Evolutionary conservation across 2,113 vertebrate genomes (phyloP), one percentile per base, ranked within the genome.

Genomic region (Ophthalmolycus amberensis): DNA sequence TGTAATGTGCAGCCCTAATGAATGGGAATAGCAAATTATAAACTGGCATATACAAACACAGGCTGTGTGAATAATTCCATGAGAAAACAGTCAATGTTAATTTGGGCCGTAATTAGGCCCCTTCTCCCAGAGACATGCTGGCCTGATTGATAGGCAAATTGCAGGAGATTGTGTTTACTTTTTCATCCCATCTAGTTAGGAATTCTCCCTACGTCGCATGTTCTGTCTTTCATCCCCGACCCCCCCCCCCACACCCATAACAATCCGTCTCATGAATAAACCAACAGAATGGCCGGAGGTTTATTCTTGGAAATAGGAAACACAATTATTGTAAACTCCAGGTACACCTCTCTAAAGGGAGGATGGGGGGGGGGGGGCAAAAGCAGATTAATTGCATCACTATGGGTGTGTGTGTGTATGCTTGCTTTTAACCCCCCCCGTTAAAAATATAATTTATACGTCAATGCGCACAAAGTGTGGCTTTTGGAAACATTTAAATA

Each of bases 11-110:
- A 75, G 68, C 74, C 32, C 32, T 92, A 93, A 91, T 93, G 89
- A 91, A 90, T 90, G 83, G 50, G 89, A 91, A 92, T 89, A 82
- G 79, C 71, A 86, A 86, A 91, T 74, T 79, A 92, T 78, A 11
- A 69, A 82, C 83, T 83, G 85, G 72, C 85, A 77, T 78, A 92
- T 85, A 83, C 84, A 88, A 93, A 92, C 88, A 88, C 66, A 82
- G 64, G 56, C 89, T 83, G 85, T 89, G 85, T 92, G 83, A 93
- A 92, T 94, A 88, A 92, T 94, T 93, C 89, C 87, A 92, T 93
- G 92, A 92, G 92, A 94, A 92, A 90, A 91, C 83, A 91, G 91
- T 93, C 92, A 81, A 90, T 92, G 92, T 91, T 93, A 86, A 91
- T 94, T 93, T 92, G 84, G 79, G 82, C 84, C 71, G 62, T 92